Conservation (phyloP, 2,888 invertebrate species). For the Pseudoips prasinana region DNA sequence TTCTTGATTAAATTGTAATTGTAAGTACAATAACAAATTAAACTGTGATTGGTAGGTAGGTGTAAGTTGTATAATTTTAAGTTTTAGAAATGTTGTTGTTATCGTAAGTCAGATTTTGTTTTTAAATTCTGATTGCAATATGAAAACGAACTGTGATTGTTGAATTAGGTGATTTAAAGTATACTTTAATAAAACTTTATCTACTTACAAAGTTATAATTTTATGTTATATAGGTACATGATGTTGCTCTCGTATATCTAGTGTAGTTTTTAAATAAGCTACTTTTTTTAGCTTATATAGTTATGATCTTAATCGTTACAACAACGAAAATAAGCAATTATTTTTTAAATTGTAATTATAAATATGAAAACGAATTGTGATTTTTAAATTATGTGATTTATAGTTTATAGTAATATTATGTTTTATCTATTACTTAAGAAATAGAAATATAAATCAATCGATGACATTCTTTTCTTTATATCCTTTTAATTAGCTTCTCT, state of each 20-base stretch:
- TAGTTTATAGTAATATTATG: slow-evolving; percentile 14
- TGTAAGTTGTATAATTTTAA: slow-evolving; percentile 16
- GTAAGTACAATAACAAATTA: slow-evolving; percentile 14
- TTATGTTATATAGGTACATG: slow-evolving; percentile 16
- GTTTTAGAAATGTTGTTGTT: slow-evolving; percentile 15
- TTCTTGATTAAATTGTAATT: slow-evolving; percentile 14
- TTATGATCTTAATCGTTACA: slow-evolving; percentile 17
- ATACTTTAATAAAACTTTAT: slow-evolving; percentile 14
- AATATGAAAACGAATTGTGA: slow-evolving; percentile 14
- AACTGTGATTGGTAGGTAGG: slow-evolving; percentile 16
- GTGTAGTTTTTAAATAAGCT: slow-evolving; percentile 16
- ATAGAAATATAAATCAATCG: slow-evolving; percentile 10
- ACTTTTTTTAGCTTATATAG: slow-evolving; percentile 16
- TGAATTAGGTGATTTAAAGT: slow-evolving; percentile 15
- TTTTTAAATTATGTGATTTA: slow-evolving; percentile 14
- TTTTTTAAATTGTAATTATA: slow-evolving; percentile 14
- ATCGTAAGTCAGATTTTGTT: slow-evolving; percentile 15
- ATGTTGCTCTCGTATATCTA: slow-evolving; percentile 17
- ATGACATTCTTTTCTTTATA: slow-evolving; percentile 13
- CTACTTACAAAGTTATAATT: slow-evolving; percentile 12
- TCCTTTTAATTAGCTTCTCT: slow-evolving; percentile 13
- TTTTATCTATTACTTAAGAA: slow-evolving; percentile 12
- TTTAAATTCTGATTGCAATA: slow-evolving; percentile 15
- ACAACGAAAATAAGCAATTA: slow-evolving; percentile 17
- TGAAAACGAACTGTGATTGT: slow-evolving; percentile 15